A percentile compares a stretch with the other conserved stretches of the same genome.
Conservation (phyloP, 2,888 invertebrate species). For the Ophion obscuratus region DNA sequence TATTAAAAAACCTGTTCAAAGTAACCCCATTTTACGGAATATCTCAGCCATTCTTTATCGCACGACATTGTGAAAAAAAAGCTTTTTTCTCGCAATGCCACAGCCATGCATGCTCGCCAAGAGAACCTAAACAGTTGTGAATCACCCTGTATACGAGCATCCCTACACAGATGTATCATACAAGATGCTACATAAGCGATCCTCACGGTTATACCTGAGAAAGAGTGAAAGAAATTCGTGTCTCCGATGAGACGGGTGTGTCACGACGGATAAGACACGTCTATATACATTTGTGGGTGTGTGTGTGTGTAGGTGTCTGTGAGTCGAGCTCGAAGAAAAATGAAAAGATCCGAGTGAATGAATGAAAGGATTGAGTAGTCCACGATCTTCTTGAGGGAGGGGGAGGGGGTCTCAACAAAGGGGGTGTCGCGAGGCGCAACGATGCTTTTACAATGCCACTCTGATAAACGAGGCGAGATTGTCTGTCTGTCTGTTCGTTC, state of each 20-base stretch:
- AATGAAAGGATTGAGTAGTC: constrained; percentile 83
- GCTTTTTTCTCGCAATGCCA: too few relatives aligned
- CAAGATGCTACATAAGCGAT: constrained; percentile 46
- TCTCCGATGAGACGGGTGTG: constrained; percentile 57
- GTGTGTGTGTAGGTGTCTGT: constrained; percentile 40
- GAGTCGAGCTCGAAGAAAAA: constrained; percentile 73
- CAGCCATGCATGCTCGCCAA: too few relatives aligned
- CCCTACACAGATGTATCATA: constrained; percentile 26
- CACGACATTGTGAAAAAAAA: too few relatives aligned
- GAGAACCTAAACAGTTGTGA: too few relatives aligned
- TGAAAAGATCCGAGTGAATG: constrained; percentile 79
- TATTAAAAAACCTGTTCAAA: too few relatives aligned
- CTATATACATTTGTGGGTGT: constrained; percentile 12
- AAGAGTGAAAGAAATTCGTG: constrained; percentile 56
- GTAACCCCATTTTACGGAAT: too few relatives aligned
- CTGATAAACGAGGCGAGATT: constrained; percentile 84
- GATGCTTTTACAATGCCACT: constrained; percentile 80
- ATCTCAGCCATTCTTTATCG: too few relatives aligned
- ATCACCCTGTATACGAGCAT: too few relatives aligned
- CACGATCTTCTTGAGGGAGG: constrained; percentile 71
- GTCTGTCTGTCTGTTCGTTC: constrained; percentile 78
- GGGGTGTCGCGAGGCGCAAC: constrained; percentile 81
- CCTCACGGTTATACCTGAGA: constrained; percentile 57
- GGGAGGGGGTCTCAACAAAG: constrained; percentile 76
- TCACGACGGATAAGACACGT: constrained; percentile 62